Percentiles rank a stretch among this genome's conserved stretches.
Evolutionary conservation across 1,140 invertebrate species (phyloP).

Genomic region (Aphelenchoides avenae): DNA sequence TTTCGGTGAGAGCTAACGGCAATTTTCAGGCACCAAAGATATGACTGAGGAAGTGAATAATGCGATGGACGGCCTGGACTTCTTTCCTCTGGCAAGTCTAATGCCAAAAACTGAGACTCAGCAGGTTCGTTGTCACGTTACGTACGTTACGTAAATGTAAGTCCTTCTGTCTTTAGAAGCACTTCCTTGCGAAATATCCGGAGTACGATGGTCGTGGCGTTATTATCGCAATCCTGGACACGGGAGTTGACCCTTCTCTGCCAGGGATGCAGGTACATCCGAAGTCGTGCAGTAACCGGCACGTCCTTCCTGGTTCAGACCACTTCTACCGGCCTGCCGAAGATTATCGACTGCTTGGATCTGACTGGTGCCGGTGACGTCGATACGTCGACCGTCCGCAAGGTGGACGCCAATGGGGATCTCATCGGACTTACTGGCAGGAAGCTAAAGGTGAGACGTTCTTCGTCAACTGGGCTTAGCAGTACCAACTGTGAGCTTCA

Average conservation of each 20-base stretch:
- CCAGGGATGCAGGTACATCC: conserved; percentile 78
- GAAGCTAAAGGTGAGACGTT: conserved; percentile 72
- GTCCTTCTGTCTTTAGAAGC: no score
- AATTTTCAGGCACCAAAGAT: no score
- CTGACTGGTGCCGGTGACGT: conserved; percentile 91
- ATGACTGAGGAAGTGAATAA: no score
- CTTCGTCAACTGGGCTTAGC: not conserved
- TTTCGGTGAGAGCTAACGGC: no score
- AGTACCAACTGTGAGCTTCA: conserved; percentile 62
- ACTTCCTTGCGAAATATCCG: conserved; percentile 86
- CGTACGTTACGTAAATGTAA: no score
- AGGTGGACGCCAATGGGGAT: conserved; percentile 67
- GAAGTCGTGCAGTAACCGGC: conserved; percentile 1
- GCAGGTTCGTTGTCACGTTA: no score
- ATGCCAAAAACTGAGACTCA: no score
- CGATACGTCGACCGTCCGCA: conserved; percentile 76
- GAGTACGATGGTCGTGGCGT: conserved; percentile 84
- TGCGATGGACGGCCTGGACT: no score
- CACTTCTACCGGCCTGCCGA: conserved; percentile 79
- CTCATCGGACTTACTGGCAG: conserved; percentile 81
- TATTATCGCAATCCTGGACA: conserved; percentile 90
- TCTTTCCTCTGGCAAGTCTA: no score
- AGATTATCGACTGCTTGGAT: conserved; percentile 90
- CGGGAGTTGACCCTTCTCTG: conserved; percentile 91
- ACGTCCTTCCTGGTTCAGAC: no score